These are phyloP conservation scores for Netelia fuscicornis DNA, from an alignment of 2,888 invertebrate species.

Conservation along the genomic window DNA sequence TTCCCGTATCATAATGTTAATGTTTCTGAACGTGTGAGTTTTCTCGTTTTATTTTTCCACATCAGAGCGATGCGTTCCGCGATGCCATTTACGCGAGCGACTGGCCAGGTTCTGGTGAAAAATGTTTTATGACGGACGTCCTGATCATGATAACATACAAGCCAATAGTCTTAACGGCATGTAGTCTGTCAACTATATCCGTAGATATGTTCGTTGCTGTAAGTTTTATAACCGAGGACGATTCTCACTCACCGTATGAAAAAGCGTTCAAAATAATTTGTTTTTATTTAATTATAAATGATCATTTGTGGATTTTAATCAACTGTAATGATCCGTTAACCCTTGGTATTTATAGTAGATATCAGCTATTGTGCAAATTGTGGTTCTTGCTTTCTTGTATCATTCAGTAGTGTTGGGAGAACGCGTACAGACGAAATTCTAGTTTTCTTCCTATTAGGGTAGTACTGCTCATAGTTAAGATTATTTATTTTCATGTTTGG, in stretches of 20 bases:
- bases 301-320: background rate
- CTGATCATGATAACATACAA: constrained; percentile 61
- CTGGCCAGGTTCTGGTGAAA: constrained; percentile 60
- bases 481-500: no score
- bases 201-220: constrained; percentile 66
- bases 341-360: no score
- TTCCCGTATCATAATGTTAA: background rate
- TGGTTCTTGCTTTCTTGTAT: no score
- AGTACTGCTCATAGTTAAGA: no score
- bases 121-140: constrained; percentile 52
- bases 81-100: constrained; percentile 55
- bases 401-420: no score
- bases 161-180: constrained; percentile 56
- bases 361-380: no score
- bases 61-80: constrained; percentile 58
- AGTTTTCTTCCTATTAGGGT: no score
- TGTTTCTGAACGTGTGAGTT: background rate
- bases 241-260: background rate
- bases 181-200: constrained; percentile 59
- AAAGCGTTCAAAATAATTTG: background rate
- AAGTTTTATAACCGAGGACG: constrained; percentile 11
- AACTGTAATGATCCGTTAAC: no score
- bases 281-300: no score
- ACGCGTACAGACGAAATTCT: no score
- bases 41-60: background rate